Evolutionary conservation across 2,797 vertebrate species (phyloP).

Genomic region (Lithobates sylvaticus): DNA sequence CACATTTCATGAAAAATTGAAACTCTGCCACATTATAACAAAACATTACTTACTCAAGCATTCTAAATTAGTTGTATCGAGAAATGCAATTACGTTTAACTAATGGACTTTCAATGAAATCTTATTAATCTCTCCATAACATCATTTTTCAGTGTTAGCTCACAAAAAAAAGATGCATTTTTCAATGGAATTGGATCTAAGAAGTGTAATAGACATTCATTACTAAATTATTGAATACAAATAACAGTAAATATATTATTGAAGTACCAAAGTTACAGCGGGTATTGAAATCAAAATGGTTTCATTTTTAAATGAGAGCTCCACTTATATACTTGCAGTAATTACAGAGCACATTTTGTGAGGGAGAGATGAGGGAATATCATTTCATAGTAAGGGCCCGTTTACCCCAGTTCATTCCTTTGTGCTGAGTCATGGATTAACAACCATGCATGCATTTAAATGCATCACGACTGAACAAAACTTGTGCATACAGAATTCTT

Average conservation of each 20-base stretch:
- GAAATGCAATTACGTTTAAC: conserved; percentile 59
- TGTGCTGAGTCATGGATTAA: no score
- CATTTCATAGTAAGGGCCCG: no score
- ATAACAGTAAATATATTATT: conserved; percentile 24
- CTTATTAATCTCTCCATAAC: conserved; percentile 52
- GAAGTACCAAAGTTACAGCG: conserved; percentile 15
- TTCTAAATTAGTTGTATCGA: conserved; percentile 52
- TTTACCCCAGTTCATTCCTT: no score
- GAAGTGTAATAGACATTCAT: conserved; percentile 47
- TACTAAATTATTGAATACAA: conserved; percentile 37
- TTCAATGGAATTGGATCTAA: conserved; percentile 24
- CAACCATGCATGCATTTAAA: no score
- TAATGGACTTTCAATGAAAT: conserved; percentile 62
- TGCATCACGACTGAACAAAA: no score
- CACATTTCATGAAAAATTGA: conserved; percentile 54
- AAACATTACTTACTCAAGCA: conserved; percentile 50
- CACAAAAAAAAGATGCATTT: conserved; percentile 33
- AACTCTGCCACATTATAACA: conserved; percentile 40
- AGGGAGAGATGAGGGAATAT: no score
- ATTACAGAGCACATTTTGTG: no score
- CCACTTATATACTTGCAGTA: no score
- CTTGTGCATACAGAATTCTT: no score
- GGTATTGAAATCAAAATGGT: not conserved
- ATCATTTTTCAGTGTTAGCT: conserved; percentile 58
- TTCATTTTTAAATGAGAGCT: no score